Evolutionary conservation across 2,797 vertebrate genomes (phyloP), one percentile per base, ranked within the genome.

Genomic region (Leptatherina wallacei): DNA sequence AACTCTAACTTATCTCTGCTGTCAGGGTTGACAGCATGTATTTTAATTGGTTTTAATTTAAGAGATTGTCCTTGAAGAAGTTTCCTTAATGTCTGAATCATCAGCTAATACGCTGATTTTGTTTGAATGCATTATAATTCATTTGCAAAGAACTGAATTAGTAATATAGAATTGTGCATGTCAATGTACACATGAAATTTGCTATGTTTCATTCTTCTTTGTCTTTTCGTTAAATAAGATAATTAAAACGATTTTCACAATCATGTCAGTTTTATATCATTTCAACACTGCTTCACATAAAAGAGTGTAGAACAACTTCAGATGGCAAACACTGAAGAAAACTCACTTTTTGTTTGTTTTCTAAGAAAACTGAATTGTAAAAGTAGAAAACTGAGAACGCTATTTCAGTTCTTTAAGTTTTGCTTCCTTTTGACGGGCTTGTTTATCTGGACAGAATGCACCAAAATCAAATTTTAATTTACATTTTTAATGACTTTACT

Each of bases 11-110:
- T 12, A 20, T 27, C 32, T 61, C 24, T 61, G 13, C 51, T 71
- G 30, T 56, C 30, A 63, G 56, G 71, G 79, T 36, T 73, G 79
- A 77, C 83, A 73, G 57, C 16, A 2, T 35, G 36, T 65, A 18
- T 69, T 75, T 35, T 35, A 35, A 35, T 35, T 35, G 6, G 33
- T 35, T 35, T 35, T 35, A 10, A 35, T 35, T 10, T 8, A 67
- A 54, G 64, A 42, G 5, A 14, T 60, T 38, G 10, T 2, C 35
- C 54, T 62, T 32, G n/a, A 52, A 14, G 24, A 36, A 8, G 47
- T 65, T 75, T 65, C 14, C 6, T 67, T 38, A 27, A 38, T 3
- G 0, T 65, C 22, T 71, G 33, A 63, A n/a, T 52, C 30, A 56
- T 69, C 35, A 65, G 42, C 42, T 44, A 3, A 16, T 44, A 66